Conservation (phyloP, 1,140 invertebrate species). For the Tenebrio molitor region DNA sequence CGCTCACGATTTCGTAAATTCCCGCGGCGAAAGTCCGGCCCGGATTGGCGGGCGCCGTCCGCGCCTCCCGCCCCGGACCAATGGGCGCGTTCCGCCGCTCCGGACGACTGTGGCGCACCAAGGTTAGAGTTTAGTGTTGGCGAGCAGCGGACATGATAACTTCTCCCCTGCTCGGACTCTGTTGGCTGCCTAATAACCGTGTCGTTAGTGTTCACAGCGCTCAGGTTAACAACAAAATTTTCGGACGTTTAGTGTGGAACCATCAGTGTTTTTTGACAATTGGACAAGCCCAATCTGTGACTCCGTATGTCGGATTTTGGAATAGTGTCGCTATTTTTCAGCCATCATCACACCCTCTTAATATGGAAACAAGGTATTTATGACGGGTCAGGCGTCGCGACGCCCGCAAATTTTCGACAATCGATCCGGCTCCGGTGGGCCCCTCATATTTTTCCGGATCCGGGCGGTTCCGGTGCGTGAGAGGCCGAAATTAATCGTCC, state of each 20-base stretch:
- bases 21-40: background rate
- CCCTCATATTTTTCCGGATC: background rate
- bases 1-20: background rate
- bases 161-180: conserved; percentile 59
- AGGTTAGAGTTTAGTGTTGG: conserved; percentile 60
- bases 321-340: conserved; percentile 60
- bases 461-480: too few relatives aligned
- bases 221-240: conserved; percentile 53
- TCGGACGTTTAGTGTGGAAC: conserved; percentile 61
- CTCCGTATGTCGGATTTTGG: conserved; percentile 64
- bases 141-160: conserved; percentile 65
- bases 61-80: conserved; percentile 46
- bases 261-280: conserved; percentile 59
- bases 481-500: background rate
- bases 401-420: background rate
- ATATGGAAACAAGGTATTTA: conserved; percentile 61
- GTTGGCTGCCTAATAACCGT: conserved; percentile 59
- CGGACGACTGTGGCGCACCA: conserved; percentile 36
- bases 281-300: conserved; percentile 57
- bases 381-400: conserved; percentile 18
- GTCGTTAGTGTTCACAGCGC: conserved; percentile 43
- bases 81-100: conserved; percentile 36
- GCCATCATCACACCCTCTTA: conserved; percentile 53
- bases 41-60: conserved; percentile 22
- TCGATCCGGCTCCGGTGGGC: too few relatives aligned